Evolutionary conservation across 53 echinoderm and acorn worm species (phyloP).

Genomic region (Pentamera pediparva): DNA sequence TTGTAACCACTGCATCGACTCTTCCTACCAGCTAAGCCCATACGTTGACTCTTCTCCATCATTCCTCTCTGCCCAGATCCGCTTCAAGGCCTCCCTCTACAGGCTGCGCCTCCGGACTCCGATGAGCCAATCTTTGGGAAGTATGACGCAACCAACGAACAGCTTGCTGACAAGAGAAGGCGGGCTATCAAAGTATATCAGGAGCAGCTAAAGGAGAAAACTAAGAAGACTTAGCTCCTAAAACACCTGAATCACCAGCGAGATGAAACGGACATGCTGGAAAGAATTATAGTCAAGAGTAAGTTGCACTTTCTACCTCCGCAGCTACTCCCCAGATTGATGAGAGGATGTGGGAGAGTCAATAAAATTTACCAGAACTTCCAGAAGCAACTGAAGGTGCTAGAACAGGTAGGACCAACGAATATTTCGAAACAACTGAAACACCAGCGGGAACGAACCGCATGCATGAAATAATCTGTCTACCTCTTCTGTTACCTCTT

Average conservation of each 20-base stretch:
- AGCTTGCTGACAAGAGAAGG: constrained; percentile 75
- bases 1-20: too few species aligned
- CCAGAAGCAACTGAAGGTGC: too few species aligned
- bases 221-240: constrained; percentile 49
- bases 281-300: constrained; percentile 82
- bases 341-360: too few species aligned
- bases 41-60: too few species aligned
- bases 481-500: too few species aligned
- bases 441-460: too few species aligned
- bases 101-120: constrained; percentile 79
- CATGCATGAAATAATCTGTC: too few species aligned
- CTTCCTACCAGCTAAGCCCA: too few species aligned
- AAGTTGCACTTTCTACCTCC: constrained; percentile 30
- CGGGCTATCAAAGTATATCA: constrained; percentile 79
- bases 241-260: constrained; percentile 66
- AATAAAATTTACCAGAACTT: too few species aligned
- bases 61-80: constrained; percentile 44
- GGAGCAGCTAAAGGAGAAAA: constrained; percentile 52
- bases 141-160: constrained; percentile 86
- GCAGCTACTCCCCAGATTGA: too few species aligned
- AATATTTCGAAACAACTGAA: too few species aligned
- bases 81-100: constrained; percentile 87
- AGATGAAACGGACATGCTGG: constrained; percentile 71
- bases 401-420: too few species aligned
- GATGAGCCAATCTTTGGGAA: constrained; percentile 90